Conservation (phyloP, 2,113 vertebrate species). For the Scophthalmus maximus region DNA sequence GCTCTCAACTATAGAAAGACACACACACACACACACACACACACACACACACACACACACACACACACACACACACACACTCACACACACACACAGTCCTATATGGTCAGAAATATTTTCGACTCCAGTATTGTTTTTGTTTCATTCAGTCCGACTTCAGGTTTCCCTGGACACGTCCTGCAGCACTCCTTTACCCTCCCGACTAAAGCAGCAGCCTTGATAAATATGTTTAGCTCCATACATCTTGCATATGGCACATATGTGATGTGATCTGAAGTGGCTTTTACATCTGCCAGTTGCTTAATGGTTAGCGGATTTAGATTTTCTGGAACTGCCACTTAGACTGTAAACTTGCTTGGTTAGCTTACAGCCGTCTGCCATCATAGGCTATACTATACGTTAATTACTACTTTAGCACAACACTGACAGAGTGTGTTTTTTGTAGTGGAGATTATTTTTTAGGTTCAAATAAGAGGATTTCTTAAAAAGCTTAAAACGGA, state of each 20-base stretch:
- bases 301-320: conserved; percentile 35
- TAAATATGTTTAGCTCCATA: conserved; percentile 1
- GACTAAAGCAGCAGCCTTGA: background rate
- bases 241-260: background rate
- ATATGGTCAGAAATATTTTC: background rate
- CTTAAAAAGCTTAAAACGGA: conserved; percentile 38
- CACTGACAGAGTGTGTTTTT: conserved; percentile 40
- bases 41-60: too few species aligned
- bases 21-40: too few species aligned
- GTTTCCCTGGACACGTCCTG: background rate
- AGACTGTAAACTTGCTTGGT: conserved; percentile 31
- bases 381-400: conserved; percentile 63
- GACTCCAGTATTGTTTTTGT: background rate
- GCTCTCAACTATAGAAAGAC: too few species aligned
- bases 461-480: conserved; percentile 42
- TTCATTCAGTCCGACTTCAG: background rate
- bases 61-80: too few species aligned
- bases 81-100: too few species aligned
- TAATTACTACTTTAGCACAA: conserved; percentile 53
- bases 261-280: conserved; percentile 25
- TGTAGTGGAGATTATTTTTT: conserved; percentile 1
- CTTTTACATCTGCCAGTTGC: conserved; percentile 7
- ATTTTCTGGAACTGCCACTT: conserved; percentile 58
- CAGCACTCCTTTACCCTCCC: background rate
- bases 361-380: conserved; percentile 45